Evolutionary conservation across 1,140 invertebrate genomes (phyloP).

Genomic region (Pogonus chalceus): DNA sequence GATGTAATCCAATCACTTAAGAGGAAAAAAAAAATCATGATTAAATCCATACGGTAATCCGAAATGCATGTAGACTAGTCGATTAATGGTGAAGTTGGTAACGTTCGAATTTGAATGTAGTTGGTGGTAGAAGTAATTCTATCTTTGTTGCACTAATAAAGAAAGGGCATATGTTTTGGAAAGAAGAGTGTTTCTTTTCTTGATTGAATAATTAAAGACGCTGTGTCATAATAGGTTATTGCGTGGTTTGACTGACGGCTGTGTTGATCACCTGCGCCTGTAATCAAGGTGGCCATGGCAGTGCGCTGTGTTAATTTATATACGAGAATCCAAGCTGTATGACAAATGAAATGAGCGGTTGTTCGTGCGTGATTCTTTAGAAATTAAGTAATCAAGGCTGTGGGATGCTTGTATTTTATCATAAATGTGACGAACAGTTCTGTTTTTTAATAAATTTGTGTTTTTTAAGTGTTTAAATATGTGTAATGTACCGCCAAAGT

Average conservation of each 20-base stretch:
- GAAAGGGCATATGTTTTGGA: too few species aligned
- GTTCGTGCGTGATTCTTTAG: conserved; percentile 5
- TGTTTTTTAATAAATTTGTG: conserved; percentile 25
- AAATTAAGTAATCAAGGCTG: conserved; percentile 12
- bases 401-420: conserved; percentile 18
- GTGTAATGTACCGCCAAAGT: conserved; percentile 56
- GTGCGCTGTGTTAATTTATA: conserved; percentile 35
- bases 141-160: too few species aligned
- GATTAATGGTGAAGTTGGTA: too few species aligned
- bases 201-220: too few species aligned
- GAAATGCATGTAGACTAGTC: too few species aligned
- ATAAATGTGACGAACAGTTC: conserved; percentile 22
- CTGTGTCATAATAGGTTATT: neutral
- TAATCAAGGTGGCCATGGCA: conserved; percentile 31
- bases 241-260: neutral
- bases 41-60: too few species aligned
- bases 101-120: too few species aligned
- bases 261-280: conserved; percentile 1
- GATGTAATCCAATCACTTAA: too few species aligned
- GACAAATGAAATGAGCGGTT: conserved; percentile 8
- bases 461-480: conserved; percentile 40
- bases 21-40: too few species aligned
- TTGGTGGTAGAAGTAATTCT: too few species aligned
- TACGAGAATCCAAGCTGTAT: conserved; percentile 6
- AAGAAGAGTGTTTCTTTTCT: too few species aligned